Percentiles rank a stretch among this genome's conserved stretches.
Evolutionary conservation across 2,888 invertebrate species (phyloP).

Genomic region (Anthophora plumipes): DNA sequence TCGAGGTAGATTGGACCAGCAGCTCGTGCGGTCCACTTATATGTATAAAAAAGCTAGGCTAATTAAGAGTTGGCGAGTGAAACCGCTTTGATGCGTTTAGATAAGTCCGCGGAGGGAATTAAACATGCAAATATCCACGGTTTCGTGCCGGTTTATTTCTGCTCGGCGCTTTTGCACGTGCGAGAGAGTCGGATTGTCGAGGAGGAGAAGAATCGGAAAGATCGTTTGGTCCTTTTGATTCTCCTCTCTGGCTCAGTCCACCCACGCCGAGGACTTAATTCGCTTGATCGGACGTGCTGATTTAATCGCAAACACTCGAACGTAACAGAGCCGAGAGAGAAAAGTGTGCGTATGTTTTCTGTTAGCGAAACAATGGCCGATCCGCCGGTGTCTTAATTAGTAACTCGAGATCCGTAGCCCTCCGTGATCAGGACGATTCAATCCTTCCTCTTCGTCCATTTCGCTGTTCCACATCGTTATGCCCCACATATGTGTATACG

Average conservation of each 20-base stretch:
- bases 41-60: slow-evolving; percentile 6
- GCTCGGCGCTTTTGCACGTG: slow-evolving; percentile 53
- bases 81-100: slow-evolving; percentile 23
- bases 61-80: slow-evolving; percentile 40
- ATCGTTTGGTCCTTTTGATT: slow-evolving; percentile 55
- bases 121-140: slow-evolving; percentile 46
- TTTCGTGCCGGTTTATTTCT: slow-evolving; percentile 27
- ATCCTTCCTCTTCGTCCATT: slow-evolving; percentile 37
- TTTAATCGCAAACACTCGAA: slow-evolving; percentile 78
- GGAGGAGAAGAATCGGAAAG: slow-evolving; percentile 35
- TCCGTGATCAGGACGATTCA: slow-evolving; percentile 58
- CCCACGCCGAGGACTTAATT: slow-evolving; percentile 81
- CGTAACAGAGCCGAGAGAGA: slow-evolving; percentile 46
- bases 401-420: slow-evolving; percentile 72
- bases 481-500: background rate
- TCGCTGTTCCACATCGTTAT: slow-evolving; percentile 26
- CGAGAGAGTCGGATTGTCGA: slow-evolving; percentile 33
- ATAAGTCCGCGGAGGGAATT: slow-evolving; percentile 26
- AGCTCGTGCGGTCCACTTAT: slow-evolving; percentile 11
- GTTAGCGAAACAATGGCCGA: slow-evolving; percentile 80
- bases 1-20: background rate
- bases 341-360: slow-evolving; percentile 69
- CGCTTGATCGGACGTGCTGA: slow-evolving; percentile 77
- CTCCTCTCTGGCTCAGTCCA: slow-evolving; percentile 72
- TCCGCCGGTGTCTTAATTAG: slow-evolving; percentile 83